Evolutionary conservation across 1,140 invertebrate genomes (phyloP), one percentile per base, ranked within the genome.

Genomic region (Yoshiicerus persimilis): DNA sequence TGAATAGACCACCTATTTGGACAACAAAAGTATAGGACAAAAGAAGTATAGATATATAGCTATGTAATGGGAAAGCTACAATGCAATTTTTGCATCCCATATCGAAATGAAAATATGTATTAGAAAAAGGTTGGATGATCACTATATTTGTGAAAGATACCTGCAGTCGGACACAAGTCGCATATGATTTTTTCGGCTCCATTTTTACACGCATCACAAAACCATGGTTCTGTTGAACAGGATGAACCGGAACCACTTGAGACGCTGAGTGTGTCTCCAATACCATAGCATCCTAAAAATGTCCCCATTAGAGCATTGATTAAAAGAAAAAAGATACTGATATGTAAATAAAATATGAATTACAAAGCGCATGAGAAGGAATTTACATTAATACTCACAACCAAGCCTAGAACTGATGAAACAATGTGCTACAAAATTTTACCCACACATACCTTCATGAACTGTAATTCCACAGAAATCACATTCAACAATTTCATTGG

Each of bases 401-500:
- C 39, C 39, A 41, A 41, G 13, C 39, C 6, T 41, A 41, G 39
- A 13, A 8, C 13, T 41, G 13, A 41, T 41, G 6, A 41, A 41
- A 41, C 6, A 8, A 41, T 41, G 39, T 41, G 6, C 13, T 41
- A 41, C 39, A 4, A 10, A 56, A 8, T 20, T 4, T 27, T 27
- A 64, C 38, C 6, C 9, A 2, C 47, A 64, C 41, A 91, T 92
- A 95, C 96, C 97, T 95, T 99, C 98, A 93, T 99, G 98, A 13
- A 99, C 98, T 88, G 97, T 97, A 0, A 98, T 96, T 20, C 97
- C 97, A 93, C 98, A 99, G 38, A 96, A 95, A 93, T 99, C 98
- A 93, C 98, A 99, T 93, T 98, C 98, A 10, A 99, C 97, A 90
- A 99, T 98, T 93, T 99, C 98, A 94, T 99, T 98, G 66, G 96